phyloP scores from a whole-genome alignment of 2,888 invertebrate species.

The Sphaerophoria taeniata region DNA sequence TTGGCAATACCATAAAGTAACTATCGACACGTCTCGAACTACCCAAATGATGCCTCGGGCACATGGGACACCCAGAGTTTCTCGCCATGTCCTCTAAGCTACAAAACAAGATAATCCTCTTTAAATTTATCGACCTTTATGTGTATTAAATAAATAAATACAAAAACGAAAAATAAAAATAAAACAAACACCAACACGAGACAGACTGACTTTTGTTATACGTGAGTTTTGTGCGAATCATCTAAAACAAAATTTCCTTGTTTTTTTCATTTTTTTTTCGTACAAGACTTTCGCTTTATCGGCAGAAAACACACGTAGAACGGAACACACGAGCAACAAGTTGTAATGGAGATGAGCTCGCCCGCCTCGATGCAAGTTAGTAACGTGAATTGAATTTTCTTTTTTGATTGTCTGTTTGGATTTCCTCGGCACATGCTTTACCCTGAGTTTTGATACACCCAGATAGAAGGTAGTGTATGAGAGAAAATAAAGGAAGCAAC shows the following conservation, averaged over 20 bases:
- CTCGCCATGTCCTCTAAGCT: conserved; percentile 15
- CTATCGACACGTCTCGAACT: conserved; percentile 47
- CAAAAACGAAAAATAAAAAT: not conserved
- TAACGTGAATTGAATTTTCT: conserved; percentile 68
- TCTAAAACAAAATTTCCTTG: not conserved
- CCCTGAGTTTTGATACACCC: not conserved
- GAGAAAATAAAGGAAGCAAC: not conserved
- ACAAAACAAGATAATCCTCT: conserved; percentile 65
- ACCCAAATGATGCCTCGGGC: conserved; percentile 36
- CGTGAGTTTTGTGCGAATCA: conserved; percentile 63
- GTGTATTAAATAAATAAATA: conserved; percentile 44
- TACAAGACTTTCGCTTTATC: conserved; percentile 11
- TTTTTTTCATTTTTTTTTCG: conserved; percentile 9
- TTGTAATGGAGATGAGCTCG: conserved; percentile 15
- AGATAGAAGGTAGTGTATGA: not conserved
- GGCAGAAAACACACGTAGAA: not conserved
- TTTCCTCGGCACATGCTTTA: conserved; percentile 41
- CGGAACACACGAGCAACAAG: conserved; percentile 4
- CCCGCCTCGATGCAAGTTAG: not conserved
- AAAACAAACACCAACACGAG: not conserved
- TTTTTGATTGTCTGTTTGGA: conserved; percentile 24
- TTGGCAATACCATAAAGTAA: conserved; percentile 36
- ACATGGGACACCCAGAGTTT: not conserved
- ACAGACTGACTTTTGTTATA: conserved; percentile 52
- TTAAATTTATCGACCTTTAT: conserved; percentile 64